Evolutionary conservation across 53 echinoderm and acorn worm genomes (phyloP), one percentile per base, ranked within the genome.

Genomic region (Actinopyga echinites): DNA sequence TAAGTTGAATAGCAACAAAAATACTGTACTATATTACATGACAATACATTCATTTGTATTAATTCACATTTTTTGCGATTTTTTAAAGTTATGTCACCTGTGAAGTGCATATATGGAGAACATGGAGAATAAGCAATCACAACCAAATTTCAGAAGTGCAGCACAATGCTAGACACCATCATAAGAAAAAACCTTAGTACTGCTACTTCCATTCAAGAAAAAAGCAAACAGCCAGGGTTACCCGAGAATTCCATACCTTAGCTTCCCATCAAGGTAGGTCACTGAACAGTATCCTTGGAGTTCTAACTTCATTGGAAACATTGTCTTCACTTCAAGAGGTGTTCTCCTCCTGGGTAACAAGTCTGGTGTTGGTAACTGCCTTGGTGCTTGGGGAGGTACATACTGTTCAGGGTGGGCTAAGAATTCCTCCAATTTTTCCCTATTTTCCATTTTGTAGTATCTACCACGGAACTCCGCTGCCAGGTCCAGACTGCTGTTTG

Each of bases 251-350:
- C 49, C 49, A 49, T 61, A 97, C 97, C 97, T 92, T 21, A 92
- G 89, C 69, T 97, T 97, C 6, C 97, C 97, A 58, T 97, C 94
- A 78, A 97, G 82, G 68, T 92, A 97, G 0, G 97, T 97, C 24
- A 97, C 97, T 26, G 97, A 89, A 42, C 97, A 97, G 79, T 97
- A 97, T 4, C 97, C 97, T 55, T 97, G 97, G 12, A 97, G 80
- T 82, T 97, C 92, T 58, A 97, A 66, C 87, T 90, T 90, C 90
- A 94, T 94, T 2, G 97, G 96, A 80, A 97, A 94, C 94, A 94
- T 94, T 4, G 64, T 90, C 97, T 97, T 97, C 17, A 90, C 92
- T 78, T 97, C 97, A 62, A 88, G 65, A 2, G 89, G 88, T 4
- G 97, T 92, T 49, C 97, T 65, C 64, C 94, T 88, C 79, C 79